Evolutionary conservation across 2,113 vertebrate species (phyloP).

Genomic region (Barbus barbus): DNA sequence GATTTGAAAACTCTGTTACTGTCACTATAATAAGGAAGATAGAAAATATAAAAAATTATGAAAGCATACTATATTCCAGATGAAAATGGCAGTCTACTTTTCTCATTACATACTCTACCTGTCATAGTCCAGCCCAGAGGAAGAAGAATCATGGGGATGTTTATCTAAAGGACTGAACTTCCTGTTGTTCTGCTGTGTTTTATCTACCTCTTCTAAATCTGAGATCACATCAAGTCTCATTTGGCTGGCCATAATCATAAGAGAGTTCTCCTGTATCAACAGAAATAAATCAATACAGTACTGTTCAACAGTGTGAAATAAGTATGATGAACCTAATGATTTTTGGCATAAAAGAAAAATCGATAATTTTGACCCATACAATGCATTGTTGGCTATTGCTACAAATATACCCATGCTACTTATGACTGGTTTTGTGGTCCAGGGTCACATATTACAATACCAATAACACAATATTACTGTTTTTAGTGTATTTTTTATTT

Average conservation of each 20-base stretch:
- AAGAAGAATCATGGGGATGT: constrained; percentile 44
- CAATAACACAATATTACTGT: too few species aligned
- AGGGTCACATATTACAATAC: too few species aligned
- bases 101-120: constrained; percentile 54
- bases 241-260: constrained; percentile 39
- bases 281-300: neutral
- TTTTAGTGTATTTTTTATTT: too few species aligned
- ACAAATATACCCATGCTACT: too few species aligned
- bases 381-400: too few species aligned
- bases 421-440: too few species aligned
- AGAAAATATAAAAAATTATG: neutral
- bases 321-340: too few species aligned
- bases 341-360: too few species aligned
- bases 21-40: constrained; percentile 52
- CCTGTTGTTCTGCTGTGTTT: constrained; percentile 46
- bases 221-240: constrained; percentile 48
- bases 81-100: neutral
- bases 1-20: constrained; percentile 59
- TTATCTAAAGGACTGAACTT: constrained; percentile 55
- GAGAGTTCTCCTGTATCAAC: constrained; percentile 52
- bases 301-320: neutral
- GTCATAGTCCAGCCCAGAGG: constrained; percentile 57
- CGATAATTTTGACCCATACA: too few species aligned
- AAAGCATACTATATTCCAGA: neutral
- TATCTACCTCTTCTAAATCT: constrained; percentile 58